Percentiles rank a stretch among this genome's conserved stretches.
Conservation (phyloP, 1,140 invertebrate genomes). For the Eriocheir sinensis region DNA sequence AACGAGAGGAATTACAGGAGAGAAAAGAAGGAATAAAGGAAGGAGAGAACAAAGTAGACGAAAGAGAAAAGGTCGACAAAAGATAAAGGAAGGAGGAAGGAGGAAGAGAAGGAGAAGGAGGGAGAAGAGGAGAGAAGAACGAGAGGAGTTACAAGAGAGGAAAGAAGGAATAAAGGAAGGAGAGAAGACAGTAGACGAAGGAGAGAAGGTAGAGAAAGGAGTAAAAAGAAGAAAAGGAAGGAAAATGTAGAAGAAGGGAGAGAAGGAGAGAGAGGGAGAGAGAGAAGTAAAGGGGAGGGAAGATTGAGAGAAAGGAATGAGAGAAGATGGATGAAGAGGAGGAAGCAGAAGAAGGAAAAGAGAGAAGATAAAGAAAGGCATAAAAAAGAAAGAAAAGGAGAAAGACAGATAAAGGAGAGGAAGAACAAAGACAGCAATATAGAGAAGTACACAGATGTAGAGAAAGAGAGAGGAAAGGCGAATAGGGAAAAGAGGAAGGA, state of each 20-base stretch:
- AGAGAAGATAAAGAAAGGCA: background rate
- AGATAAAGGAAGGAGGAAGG: background rate
- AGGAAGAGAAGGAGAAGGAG: background rate
- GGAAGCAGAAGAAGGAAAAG: background rate
- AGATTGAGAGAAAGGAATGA: slow-evolving; percentile 28
- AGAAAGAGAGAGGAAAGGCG: background rate
- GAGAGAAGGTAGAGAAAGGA: background rate
- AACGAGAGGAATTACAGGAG: background rate
- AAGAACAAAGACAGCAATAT: background rate
- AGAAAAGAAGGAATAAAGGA: background rate
- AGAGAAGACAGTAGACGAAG: background rate
- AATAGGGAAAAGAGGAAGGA: background rate
- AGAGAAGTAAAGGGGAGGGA: background rate
- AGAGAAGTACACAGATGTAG: background rate
- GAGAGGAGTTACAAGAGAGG: background rate
- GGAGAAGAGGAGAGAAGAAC: background rate
- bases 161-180: background rate
- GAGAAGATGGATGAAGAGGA: slow-evolving; percentile 6
- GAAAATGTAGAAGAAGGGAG: background rate
- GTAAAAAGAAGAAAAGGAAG: background rate
- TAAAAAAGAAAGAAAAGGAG: background rate
- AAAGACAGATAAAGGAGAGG: background rate
- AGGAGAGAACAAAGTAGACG: background rate
- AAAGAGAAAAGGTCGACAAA: background rate
- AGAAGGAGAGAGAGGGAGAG: background rate